Base-by-base conservation (phyloP, 2,888 invertebrate genomes). In the Biston betularia region DNA sequence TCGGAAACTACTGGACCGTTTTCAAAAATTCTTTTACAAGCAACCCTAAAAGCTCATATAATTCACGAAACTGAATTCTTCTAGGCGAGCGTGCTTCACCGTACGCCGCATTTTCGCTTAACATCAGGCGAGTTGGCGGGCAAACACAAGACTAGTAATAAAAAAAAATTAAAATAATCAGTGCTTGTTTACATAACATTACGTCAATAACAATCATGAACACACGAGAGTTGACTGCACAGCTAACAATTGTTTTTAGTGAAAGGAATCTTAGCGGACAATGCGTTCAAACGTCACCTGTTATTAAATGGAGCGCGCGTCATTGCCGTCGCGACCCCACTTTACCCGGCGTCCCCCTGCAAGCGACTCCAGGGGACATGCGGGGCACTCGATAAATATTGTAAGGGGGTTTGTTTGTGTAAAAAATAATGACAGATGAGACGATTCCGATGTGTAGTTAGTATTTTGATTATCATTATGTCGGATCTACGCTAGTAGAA, bases 251-350 rank as follows among this genome's bases (percentile, higher is more conserved):
- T 65, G 61, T 61, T 61, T 57, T 44, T 24, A 24, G 24, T 24
- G 24, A 24, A 24, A 24, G 48, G 54, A 54, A 38, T 58, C 42
- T 10, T 3, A 55, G 14, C 6, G 59, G 44, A 67, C 67, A 70
- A 68, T 54, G 56, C 58, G 54, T 68, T 78, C 78, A 81, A 83
- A 82, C 85, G 89, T 90, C 92, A 92, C 91, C 92, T 91, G 91
- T 82, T 78, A 86, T 90, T 87, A 92, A 90, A 91, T 87, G 84
- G 89, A 86, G 88, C 89, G 86, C 79, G 89, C 86, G 83, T 89
- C 89, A 90, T 89, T 88, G 67, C 87, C 88, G 88, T 87, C 78
- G 77, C 78, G 77, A 78, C 70, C 80, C 83, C 79, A 74, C 40
- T 64, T 65, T 69, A 69, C 68, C 79, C 62, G 65, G 71, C 70